Conservation (phyloP, 2,797 vertebrate species). For the Acrossocheilus fasciatus region DNA sequence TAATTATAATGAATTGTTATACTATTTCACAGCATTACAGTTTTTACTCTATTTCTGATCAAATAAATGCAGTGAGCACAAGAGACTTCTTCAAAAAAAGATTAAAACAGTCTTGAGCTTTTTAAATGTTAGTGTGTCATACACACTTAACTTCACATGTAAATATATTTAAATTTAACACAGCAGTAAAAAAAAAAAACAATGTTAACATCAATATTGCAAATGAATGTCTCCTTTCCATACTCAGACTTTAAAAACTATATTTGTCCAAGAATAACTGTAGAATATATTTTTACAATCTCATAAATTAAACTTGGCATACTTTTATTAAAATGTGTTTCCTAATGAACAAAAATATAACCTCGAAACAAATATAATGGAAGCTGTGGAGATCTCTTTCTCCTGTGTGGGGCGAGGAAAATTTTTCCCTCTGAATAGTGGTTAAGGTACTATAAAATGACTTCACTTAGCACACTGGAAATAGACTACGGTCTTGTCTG, state of each 20-base stretch:
- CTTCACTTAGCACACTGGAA: background rate
- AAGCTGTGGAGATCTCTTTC: background rate
- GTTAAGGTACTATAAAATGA: background rate
- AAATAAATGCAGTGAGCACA: background rate
- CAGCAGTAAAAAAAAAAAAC: background rate
- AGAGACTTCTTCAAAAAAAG: background rate
- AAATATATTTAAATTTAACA: background rate
- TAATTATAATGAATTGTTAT: too few species aligned
- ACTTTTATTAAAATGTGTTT: background rate
- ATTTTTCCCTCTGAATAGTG: background rate
- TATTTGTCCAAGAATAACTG: background rate
- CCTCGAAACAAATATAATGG: background rate
- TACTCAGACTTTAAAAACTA: background rate
- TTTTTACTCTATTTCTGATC: background rate
- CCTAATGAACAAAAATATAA: background rate
- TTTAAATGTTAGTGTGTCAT: background rate
- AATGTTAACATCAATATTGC: background rate
- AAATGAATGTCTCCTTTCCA: background rate
- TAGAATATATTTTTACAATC: background rate
- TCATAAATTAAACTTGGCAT: background rate
- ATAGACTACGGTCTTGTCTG: background rate
- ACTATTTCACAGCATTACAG: background rate
- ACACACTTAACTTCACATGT: background rate
- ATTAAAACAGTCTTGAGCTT: background rate
- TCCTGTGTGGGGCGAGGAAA: background rate